Evolutionary conservation across 2,113 vertebrate species (phyloP).

Genomic region (Barbus barbus): DNA sequence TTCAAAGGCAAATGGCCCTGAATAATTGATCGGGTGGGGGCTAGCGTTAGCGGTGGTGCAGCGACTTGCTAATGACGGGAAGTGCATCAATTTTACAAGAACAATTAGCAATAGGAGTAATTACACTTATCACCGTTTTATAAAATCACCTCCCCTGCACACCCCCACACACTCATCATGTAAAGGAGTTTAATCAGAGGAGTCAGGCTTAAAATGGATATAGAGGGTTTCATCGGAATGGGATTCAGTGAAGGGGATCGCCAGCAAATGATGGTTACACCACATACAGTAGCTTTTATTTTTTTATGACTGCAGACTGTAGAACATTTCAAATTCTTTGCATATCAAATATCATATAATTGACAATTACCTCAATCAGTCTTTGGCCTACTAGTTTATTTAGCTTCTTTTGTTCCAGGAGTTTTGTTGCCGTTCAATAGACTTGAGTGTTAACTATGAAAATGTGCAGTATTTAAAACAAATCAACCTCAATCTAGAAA

Average conservation of each 20-base stretch:
- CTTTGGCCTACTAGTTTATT: no score
- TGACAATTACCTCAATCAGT: neutral
- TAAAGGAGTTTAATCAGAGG: constrained; percentile 47
- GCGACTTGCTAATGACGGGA: constrained; percentile 58
- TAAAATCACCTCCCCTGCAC: constrained; percentile 54
- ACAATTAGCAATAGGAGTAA: constrained; percentile 75
- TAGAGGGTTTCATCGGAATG: constrained; percentile 30
- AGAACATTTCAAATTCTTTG: neutral
- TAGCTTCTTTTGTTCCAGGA: no score
- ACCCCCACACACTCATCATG: constrained; percentile 36
- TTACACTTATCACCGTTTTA: constrained; percentile 70
- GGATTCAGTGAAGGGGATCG: constrained; percentile 33
- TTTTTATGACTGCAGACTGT: neutral
- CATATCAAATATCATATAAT: neutral
- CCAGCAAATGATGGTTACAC: constrained; percentile 15
- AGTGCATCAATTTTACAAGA: constrained; percentile 65
- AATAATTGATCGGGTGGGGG: constrained; percentile 69
- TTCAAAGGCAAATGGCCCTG: constrained; percentile 66
- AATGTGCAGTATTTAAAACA: neutral
- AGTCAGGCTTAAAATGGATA: constrained; percentile 44
- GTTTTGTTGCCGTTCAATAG: neutral
- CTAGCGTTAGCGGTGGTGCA: constrained; percentile 50
- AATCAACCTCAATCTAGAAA: neutral
- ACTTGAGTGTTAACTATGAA: neutral
- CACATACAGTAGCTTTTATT: constrained; percentile 13